These are phyloP conservation scores for Aramus guarauna DNA, from an alignment of 2,113 vertebrate species.

Conservation along the genomic window DNA sequence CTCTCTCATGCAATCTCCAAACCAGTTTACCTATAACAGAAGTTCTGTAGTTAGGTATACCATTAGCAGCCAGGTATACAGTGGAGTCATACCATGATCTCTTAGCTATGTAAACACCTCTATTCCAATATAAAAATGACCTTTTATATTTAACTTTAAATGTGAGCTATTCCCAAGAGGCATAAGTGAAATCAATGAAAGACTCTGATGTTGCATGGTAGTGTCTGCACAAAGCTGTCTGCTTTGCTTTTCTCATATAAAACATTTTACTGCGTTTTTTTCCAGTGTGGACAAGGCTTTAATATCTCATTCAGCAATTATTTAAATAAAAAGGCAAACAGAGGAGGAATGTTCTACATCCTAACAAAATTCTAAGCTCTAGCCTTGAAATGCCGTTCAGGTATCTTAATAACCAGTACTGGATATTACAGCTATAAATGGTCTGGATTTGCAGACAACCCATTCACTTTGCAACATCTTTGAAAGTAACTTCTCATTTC, in stretches of 20 bases:
- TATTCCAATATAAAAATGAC: not conserved
- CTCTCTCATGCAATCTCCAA: not conserved
- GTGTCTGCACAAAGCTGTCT: not conserved
- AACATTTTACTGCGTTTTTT: not conserved
- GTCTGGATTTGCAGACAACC: not conserved
- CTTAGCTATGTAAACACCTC: not conserved
- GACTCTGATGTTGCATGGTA: not conserved
- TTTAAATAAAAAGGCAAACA: not conserved
- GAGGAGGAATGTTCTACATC: not conserved
- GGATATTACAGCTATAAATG: not conserved
- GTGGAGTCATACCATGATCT: not conserved
- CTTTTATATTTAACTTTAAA: constrained; percentile 1
- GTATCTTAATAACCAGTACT: not conserved
- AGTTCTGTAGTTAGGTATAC: not conserved
- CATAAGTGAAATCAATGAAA: not conserved
- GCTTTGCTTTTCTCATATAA: not conserved
- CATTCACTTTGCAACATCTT: not conserved
- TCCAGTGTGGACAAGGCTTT: not conserved
- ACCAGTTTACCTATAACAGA: not conserved
- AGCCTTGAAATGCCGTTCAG: not conserved
- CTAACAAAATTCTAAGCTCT: not conserved
- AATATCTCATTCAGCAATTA: not conserved
- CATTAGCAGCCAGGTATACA: not conserved
- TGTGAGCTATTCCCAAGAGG: not conserved
- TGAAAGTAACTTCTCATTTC: not conserved